Evolutionary conservation across 2,888 invertebrate species (phyloP).

Genomic region (Sinotaia quadrata): DNA sequence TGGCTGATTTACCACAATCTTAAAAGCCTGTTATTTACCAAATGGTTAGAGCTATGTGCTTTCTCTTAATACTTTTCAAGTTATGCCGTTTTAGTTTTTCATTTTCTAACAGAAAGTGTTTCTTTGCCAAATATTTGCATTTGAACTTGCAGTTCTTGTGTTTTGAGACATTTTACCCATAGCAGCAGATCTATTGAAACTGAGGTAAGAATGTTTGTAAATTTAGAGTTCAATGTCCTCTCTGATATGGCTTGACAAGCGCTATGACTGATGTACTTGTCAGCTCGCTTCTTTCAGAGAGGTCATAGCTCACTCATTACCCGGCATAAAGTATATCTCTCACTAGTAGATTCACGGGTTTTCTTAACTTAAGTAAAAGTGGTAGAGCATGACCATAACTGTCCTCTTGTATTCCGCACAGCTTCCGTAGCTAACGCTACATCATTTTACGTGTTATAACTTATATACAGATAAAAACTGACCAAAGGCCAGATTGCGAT

Average conservation of each 20-base stretch:
- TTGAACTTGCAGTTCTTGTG: neutral
- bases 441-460: too few species aligned
- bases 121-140: neutral
- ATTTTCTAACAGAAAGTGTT: neutral
- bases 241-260: neutral
- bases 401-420: too few species aligned
- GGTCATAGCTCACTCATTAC: too few species aligned
- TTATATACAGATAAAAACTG: too few species aligned
- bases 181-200: neutral
- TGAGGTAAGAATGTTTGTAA: neutral
- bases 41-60: too few species aligned
- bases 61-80: neutral
- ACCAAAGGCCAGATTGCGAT: too few species aligned
- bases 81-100: neutral
- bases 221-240: constrained; percentile 1
- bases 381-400: too few species aligned
- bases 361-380: too few species aligned
- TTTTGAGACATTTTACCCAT: neutral
- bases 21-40: too few species aligned
- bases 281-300: neutral
- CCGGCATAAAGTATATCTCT: too few species aligned
- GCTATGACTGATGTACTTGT: neutral
- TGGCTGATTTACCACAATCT: constrained; percentile 31
- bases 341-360: too few species aligned
- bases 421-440: too few species aligned